Base-by-base conservation (phyloP, 2,113 vertebrate genomes). In the Silurus glanis region DNA sequence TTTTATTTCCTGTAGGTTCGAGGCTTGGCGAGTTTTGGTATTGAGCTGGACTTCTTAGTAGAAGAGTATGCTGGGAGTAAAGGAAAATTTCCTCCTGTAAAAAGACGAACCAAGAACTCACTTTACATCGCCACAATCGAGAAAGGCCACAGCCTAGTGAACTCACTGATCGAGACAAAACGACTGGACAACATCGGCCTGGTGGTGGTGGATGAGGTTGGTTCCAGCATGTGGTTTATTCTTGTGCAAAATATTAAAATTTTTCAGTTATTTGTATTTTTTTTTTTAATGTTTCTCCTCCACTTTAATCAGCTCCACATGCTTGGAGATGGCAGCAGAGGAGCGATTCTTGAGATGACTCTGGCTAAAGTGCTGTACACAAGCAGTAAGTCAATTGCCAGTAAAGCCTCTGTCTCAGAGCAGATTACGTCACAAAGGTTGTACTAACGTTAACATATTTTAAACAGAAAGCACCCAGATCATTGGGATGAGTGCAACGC, bases 21-120 rank as follows among this genome's bases (percentile, higher is more conserved):
- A 21, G 95, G 94, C 53, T 90, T 99, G 25, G 95, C 97, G 0
- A 93, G 91, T 91, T 97, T 99, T 84, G 98, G 97, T 62, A 78
- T 99, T 94, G 97, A 99, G 90, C 89, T 99, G 89, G 97, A 95
- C 90, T 99, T 99, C 94, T 92, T 98, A 93, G 96, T 99, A 90
- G 98, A 99, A 94, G 98, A 99, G 92, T 99, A 99, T 13, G 97
- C 98, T 0, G 97, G 97, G 89, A 98, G 97, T 89, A 99, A 97
- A 93, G 98, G 98, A 83, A 95, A 89, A 92, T 97, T 98, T 89
- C 98, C 98, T 80, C 97, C 98, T 0, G 91, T 97, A 87, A 98
- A 96, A 92, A 95, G 96, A 82, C 96, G 96, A 79, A 89, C 80
- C 8, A 96, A 94, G 80, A 96, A 92, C 2, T 98, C 96, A 0